Conservation (phyloP, 2,888 invertebrate species). For the Epinotia bilunana region DNA sequence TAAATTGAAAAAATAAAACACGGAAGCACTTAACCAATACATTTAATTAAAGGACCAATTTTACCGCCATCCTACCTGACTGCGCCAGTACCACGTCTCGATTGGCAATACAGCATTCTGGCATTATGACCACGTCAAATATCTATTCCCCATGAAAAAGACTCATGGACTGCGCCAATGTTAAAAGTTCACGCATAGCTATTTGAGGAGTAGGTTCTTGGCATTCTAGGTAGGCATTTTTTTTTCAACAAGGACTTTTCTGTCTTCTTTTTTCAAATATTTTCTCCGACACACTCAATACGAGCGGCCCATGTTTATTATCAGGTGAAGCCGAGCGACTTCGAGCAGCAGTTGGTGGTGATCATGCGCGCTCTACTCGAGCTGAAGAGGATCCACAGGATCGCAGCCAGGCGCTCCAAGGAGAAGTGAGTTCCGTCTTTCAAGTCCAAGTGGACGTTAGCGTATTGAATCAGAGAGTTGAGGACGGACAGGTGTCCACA, state of each 20-base stretch:
- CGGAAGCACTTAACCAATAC: no score
- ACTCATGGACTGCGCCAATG: no score
- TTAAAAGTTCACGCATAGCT: no score
- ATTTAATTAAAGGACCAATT: neutral
- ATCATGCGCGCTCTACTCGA: slow-evolving; percentile 86
- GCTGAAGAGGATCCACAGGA: slow-evolving; percentile 76
- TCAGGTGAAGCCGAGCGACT: slow-evolving; percentile 73
- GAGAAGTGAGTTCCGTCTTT: slow-evolving; percentile 67
- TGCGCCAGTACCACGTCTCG: neutral
- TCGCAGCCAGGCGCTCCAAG: slow-evolving; percentile 72
- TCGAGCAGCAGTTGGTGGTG: slow-evolving; percentile 85
- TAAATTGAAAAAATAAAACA: no score
- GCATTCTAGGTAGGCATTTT: no score
- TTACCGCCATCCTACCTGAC: neutral
- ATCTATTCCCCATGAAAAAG: no score
- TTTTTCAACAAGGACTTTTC: no score
- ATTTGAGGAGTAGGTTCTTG: no score
- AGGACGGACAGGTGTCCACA: neutral
- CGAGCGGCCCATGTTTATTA: neutral
- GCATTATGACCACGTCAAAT: no score
- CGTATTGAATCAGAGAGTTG: neutral
- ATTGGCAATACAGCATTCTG: no score
- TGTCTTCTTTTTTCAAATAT: no score
- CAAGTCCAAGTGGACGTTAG: neutral
- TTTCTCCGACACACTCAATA: neutral